Evolutionary conservation across 2,888 invertebrate species (phyloP).

Genomic region (Esperia sulphurella): DNA sequence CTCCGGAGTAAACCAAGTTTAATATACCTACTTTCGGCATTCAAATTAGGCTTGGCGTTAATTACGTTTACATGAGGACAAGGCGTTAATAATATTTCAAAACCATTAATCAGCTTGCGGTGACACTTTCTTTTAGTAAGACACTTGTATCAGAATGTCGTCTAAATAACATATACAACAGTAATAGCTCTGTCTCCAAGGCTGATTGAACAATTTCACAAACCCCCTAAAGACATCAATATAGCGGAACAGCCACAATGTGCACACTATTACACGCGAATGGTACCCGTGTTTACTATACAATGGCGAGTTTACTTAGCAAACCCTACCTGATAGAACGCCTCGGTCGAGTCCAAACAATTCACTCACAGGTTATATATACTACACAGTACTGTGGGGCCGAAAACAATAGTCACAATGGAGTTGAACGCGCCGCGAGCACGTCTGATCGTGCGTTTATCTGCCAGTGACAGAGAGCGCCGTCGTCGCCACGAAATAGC

Average conservation of each 20-base stretch:
- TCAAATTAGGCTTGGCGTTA: constrained; percentile 19
- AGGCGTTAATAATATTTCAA: constrained; percentile 5
- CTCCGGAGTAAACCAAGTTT: constrained; percentile 20
- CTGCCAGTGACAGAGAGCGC: constrained; percentile 50
- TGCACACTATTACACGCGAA: constrained; percentile 31
- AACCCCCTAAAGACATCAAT: constrained; percentile 31
- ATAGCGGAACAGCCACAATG: constrained; percentile 22
- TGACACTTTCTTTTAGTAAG: constrained; percentile 3
- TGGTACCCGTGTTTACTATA: constrained; percentile 44
- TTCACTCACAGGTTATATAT: constrained; percentile 32
- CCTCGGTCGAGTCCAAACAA: constrained; percentile 39
- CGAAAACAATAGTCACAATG: constrained; percentile 31
- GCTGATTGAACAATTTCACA: constrained; percentile 24
- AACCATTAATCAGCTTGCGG: too few relatives aligned
- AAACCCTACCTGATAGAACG: constrained; percentile 43
- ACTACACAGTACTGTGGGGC: constrained; percentile 39
- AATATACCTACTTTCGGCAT: constrained; percentile 23
- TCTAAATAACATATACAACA: too few relatives aligned
- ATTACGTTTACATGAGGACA: constrained; percentile 5
- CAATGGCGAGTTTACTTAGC: constrained; percentile 38
- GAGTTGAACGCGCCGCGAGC: constrained; percentile 31
- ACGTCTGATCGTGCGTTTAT: constrained; percentile 48
- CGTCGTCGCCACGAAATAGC: constrained; percentile 47
- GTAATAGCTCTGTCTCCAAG: too few relatives aligned
- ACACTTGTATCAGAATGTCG: background rate